phyloP scores from a whole-genome alignment of 2,113 vertebrate genomes.

The Amblyopsis rosae region DNA sequence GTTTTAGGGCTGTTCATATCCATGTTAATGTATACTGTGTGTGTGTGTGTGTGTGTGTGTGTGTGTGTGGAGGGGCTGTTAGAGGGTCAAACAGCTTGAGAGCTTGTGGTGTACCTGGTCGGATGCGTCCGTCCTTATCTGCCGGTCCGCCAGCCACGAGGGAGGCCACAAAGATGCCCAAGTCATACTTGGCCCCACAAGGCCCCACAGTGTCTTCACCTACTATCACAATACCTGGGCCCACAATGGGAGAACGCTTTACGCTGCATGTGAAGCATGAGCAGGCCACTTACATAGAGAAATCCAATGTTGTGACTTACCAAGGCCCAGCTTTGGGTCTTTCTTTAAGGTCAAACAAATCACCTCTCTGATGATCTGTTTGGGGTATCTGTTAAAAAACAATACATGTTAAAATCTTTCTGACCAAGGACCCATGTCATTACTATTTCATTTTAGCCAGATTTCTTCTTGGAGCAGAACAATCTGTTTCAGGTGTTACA shows the following conservation, averaged over 20 bases:
- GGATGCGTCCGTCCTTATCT: slow-evolving; percentile 83
- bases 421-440: no score
- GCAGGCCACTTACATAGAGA: neutral
- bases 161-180: slow-evolving; percentile 88
- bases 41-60: no score
- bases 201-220: slow-evolving; percentile 82
- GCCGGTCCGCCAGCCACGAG: slow-evolving; percentile 89
- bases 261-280: neutral
- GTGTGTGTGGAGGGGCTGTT: no score
- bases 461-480: no score
- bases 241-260: neutral
- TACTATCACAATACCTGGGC: slow-evolving; percentile 86
- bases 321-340: slow-evolving; percentile 82
- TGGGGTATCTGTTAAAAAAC: slow-evolving; percentile 49
- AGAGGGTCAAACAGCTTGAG: no score
- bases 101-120: slow-evolving; percentile 74
- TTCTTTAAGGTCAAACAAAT: slow-evolving; percentile 81
- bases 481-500: no score
- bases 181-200: slow-evolving; percentile 62
- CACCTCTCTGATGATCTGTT: slow-evolving; percentile 72
- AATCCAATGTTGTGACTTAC: slow-evolving; percentile 65
- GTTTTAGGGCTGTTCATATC: no score
- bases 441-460: no score
- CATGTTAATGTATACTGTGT: no score
- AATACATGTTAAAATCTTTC: neutral